phyloP scores from a whole-genome alignment of 2,888 invertebrate species.

The Cinara cedri region DNA sequence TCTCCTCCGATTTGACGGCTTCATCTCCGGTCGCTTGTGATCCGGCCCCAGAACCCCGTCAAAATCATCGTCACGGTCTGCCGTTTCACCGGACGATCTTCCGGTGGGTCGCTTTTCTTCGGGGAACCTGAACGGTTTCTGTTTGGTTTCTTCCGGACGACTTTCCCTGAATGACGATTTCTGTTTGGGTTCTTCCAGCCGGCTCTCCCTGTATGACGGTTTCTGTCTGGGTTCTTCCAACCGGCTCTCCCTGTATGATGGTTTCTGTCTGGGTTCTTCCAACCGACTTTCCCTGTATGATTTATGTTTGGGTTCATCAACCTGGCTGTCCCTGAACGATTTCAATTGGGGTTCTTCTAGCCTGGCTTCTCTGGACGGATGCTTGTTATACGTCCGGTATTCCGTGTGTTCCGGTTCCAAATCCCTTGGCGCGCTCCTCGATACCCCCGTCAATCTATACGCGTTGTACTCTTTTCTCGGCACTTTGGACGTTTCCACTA shows the following conservation, averaged over 20 bases:
- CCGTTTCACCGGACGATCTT: neutral
- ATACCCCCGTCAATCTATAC: neutral
- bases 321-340: too few relatives aligned
- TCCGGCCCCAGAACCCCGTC: neutral
- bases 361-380: neutral
- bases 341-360: neutral
- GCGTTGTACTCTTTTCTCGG: slow-evolving; percentile 14
- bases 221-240: too few relatives aligned
- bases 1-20: neutral
- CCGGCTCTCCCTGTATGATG: too few relatives aligned
- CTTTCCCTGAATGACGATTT: neutral
- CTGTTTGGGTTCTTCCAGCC: neutral
- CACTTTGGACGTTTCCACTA: slow-evolving; percentile 57
- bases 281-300: too few relatives aligned
- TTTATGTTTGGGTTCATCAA: too few relatives aligned
- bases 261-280: too few relatives aligned
- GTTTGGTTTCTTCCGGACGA: too few relatives aligned
- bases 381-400: slow-evolving; percentile 5
- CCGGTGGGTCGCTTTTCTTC: neutral
- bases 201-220: neutral
- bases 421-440: neutral
- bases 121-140: slow-evolving; percentile 5
- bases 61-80: neutral
- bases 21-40: neutral
- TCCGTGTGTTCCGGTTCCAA: slow-evolving; percentile 29